These are phyloP conservation scores for Griposia aprilina DNA, from an alignment of 2,888 invertebrate species.

Conservation along the genomic window DNA sequence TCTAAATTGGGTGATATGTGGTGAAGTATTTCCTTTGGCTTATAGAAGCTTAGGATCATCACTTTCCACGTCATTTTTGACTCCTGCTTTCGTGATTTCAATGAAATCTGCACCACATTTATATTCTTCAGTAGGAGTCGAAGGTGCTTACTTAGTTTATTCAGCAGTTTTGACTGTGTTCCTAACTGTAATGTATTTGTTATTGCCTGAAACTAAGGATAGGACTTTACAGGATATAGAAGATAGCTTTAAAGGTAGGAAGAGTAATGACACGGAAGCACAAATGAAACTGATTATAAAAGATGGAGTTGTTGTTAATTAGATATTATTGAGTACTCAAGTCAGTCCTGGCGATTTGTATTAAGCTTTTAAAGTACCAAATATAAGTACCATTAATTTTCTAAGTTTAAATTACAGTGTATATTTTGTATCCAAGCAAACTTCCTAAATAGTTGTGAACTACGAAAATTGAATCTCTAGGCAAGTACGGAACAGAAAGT, in stretches of 20 bases:
- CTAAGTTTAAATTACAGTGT: conserved; percentile 24
- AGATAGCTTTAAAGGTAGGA: conserved; percentile 85
- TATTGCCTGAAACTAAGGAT: conserved; percentile 87
- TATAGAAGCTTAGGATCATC: conserved; percentile 88
- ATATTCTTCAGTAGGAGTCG: conserved; percentile 85
- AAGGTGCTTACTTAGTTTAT: conserved; percentile 87
- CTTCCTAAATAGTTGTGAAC: background rate
- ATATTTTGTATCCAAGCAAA: conserved; percentile 3
- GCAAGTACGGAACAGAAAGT: background rate
- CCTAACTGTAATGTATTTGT: conserved; percentile 79
- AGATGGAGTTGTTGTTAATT: conserved; percentile 62
- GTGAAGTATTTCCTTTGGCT: conserved; percentile 87
- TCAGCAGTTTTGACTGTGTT: conserved; percentile 82
- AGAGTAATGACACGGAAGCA: conserved; percentile 78
- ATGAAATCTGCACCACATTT: conserved; percentile 89
- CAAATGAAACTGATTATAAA: conserved; percentile 82
- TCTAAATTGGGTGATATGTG: conserved; percentile 88
- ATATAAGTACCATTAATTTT: conserved; percentile 30
- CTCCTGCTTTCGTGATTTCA: conserved; percentile 85
- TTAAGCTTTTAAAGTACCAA: conserved; percentile 41
- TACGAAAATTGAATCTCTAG: conserved; percentile 6
- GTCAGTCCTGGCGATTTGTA: conserved; percentile 18
- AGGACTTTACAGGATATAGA: conserved; percentile 87
- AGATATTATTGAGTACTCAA: conserved; percentile 14
- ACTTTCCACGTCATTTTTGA: conserved; percentile 85